A percentile compares a stretch with the other conserved stretches of the same genome.
phyloP scores from a whole-genome alignment of 64 coral and sea anemone genomes.

The Dendronephthya gigantea region DNA sequence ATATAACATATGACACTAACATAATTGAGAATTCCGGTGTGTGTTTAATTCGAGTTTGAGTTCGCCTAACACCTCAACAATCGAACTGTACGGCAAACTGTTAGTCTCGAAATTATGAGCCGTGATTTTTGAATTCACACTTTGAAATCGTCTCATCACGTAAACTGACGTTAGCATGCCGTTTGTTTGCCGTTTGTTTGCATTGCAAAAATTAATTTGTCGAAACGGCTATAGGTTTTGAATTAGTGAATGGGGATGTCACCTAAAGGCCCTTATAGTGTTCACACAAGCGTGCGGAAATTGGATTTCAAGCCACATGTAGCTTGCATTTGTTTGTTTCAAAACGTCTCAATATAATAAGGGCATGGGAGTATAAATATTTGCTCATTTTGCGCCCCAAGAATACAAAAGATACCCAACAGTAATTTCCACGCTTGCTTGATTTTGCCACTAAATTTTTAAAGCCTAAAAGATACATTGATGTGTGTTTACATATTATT shows the following conservation, averaged over 20 bases:
- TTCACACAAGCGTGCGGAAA: not conserved
- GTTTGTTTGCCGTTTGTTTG: not conserved
- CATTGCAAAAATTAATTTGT: not conserved
- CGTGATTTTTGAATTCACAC: not conserved
- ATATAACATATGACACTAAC: not conserved
- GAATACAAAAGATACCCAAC: not conserved
- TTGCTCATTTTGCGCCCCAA: constrained; percentile 1
- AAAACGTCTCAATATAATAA: not conserved
- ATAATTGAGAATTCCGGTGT: not conserved
- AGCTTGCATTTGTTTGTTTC: constrained; percentile 1
- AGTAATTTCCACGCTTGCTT: not conserved
- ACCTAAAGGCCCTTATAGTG: not conserved
- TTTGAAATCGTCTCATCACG: not conserved
- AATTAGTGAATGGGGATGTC: not conserved
- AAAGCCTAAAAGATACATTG: not conserved
- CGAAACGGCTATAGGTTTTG: not conserved
- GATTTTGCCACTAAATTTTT: not conserved
- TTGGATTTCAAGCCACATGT: not conserved
- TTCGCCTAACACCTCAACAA: not conserved
- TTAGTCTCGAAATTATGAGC: not conserved
- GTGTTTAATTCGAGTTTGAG: not conserved
- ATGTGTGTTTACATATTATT: not conserved
- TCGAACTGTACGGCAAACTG: not conserved
- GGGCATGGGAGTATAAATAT: not conserved
- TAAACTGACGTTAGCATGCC: not conserved